Base-by-base conservation (phyloP, 1,140 invertebrate genomes). In the Drosophila yakuba region DNA sequence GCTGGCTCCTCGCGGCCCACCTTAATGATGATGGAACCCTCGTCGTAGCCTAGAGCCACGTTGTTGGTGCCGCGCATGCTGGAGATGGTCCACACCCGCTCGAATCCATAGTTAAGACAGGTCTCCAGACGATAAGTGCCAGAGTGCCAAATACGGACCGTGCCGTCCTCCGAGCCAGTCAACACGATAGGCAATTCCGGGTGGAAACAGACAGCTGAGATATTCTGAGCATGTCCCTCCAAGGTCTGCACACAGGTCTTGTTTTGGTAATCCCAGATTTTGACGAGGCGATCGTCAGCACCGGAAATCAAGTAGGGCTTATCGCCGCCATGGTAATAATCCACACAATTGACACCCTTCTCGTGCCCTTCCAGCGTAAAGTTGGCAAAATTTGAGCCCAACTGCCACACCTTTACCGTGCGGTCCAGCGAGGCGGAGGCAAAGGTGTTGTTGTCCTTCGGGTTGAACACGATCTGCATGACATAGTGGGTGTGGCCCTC, bases 401-500 rank as follows among this genome's bases (percentile, higher is more conserved):
- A 94, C 89, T 99, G 98, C 98, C 98, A 99, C 11, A 99, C 97
- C 95, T 99, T 99, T 6, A 99, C 96, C 1, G 98, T 99, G 72
- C 98, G 95, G 93, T 99, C 99, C 2, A 99, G 94, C 20, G 98
- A 99, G 25, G 98, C 99, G 91, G 97, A 99, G 5, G 98, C 99
- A 94, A 99, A 99, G n/a, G 98, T 99, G 92, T 99, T 99, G 92
- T 99, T 99, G 91, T 99, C 99, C 93, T 99, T 99, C 0, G 99
- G 99, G 94, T 99, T 99, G 76, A 99, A 97, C 0, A 99, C 98
- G 84, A 99, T 97, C 93, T 99, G 98, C 99, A 99, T 99, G 0
- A 99, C 98, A 92, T 99, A 99, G 92, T 99, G 99, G 1, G 98
- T 98, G 93, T 99, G 99, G 0, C 99, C 98, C 90, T 99, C 98